Evolutionary conservation across 2,888 invertebrate genomes (phyloP).

Genomic region (Erannis defoliaria): DNA sequence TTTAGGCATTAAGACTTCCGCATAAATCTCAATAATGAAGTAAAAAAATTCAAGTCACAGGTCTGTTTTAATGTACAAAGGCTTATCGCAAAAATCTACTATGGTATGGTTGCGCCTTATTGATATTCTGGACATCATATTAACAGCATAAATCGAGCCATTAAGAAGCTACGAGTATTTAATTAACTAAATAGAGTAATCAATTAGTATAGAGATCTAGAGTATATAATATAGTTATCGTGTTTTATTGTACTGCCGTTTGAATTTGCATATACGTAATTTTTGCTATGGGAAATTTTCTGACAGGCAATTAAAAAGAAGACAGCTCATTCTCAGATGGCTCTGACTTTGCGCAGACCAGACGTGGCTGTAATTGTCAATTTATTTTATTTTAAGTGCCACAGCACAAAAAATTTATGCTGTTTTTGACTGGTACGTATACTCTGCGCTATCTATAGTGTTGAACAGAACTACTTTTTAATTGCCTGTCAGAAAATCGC

Average conservation of each 20-base stretch:
- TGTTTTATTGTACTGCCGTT: neutral
- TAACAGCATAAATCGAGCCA: slow-evolving; percentile 23
- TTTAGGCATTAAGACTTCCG: no score
- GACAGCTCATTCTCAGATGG: no score
- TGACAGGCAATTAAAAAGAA: no score
- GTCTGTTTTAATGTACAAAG: slow-evolving; percentile 33
- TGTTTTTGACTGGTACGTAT: no score
- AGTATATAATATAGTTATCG: neutral
- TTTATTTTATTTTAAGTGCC: no score
- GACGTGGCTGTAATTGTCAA: no score
- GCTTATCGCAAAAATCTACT: slow-evolving; percentile 25
- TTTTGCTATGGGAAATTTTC: no score
- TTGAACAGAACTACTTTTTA: no score
- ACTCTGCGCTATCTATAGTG: no score
- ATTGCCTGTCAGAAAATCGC: no score
- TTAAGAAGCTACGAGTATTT: slow-evolving; percentile 26
- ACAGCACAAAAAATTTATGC: no score
- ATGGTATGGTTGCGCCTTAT: slow-evolving; percentile 30
- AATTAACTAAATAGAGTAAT: slow-evolving; percentile 13
- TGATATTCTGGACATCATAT: slow-evolving; percentile 33
- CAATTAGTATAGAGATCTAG: slow-evolving; percentile 2
- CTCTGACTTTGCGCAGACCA: no score
- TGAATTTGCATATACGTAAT: slow-evolving; percentile 1
- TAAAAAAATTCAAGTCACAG: slow-evolving; percentile 29
- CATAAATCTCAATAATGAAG: slow-evolving; percentile 19